Evolutionary conservation across 2,113 vertebrate genomes (phyloP), one percentile per base, ranked within the genome.

Genomic region (Apistogramma diplotaenia): DNA sequence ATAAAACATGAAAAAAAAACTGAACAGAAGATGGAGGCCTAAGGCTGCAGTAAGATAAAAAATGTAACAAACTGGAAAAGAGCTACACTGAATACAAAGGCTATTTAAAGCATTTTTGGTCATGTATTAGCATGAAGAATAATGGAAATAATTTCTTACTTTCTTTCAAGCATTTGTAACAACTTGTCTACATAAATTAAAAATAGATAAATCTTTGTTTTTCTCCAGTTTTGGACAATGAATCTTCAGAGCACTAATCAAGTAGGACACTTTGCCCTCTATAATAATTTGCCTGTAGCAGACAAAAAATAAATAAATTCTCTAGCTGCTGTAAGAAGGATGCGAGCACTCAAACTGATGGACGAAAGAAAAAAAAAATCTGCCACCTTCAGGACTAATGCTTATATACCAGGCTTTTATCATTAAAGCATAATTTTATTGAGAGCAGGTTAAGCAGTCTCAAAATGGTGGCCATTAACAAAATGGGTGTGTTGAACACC

Each of bases 401-500:
- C 23, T 72, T 10, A 37, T 13, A 60, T 2, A 10, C 13, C 21
- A 54, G 29, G 67, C 51, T 89, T 82, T 86, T 35, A 74, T 60
- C 35, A 61, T 65, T 23, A 61, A 61, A 46, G 3, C 21, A 72
- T 79, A 1, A 81, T 86, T 79, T 74, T 12, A 54, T 15, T 25
- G 21, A 79, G 21, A 78, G 73, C 54, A 59, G 43, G 40, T 73
- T 53, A 67, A 78, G 82, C 61, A 31, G 33, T 77, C 54, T 59
- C 21, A 73, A 85, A 86, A 85, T 85, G 51, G 61, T 57, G 7
- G 37, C n/a, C 23, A 67, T 75, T 65, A 67, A 49, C 49, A 57
- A 86, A 88, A 83, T 74, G 23, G 56, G 15, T 73, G 8, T 70
- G 37, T 56, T 67, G 19, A 70, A 33, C 46, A 73, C 40, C 19